Conservation (phyloP, 2,797 vertebrate genomes). For the Podargus strigoides region DNA sequence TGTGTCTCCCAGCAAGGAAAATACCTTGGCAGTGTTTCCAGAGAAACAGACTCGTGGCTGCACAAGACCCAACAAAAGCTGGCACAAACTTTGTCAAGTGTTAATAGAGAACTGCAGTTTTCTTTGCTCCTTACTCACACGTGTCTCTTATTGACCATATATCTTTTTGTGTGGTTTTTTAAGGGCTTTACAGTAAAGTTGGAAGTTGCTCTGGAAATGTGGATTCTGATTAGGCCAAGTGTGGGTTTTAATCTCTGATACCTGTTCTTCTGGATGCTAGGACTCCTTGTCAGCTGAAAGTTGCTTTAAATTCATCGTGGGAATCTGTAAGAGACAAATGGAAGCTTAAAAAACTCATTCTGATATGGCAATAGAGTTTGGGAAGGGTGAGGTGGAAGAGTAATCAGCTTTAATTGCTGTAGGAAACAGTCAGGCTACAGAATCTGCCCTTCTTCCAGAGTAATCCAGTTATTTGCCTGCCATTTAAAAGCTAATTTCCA, state of each 20-base stretch:
- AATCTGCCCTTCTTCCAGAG: neutral
- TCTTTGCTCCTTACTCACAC: neutral
- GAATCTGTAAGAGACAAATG: neutral
- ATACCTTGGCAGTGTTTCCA: neutral
- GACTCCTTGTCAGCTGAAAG: neutral
- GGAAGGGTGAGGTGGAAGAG: neutral
- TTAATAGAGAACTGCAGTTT: neutral
- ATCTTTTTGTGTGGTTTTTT: too few relatives aligned
- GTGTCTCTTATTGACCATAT: accelerated
- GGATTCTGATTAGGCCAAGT: neutral
- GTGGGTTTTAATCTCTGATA: neutral
- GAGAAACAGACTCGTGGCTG: neutral
- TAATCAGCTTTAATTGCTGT: neutral
- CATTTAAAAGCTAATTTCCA: neutral
- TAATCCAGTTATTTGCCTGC: neutral
- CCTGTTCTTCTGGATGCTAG: neutral
- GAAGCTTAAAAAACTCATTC: neutral
- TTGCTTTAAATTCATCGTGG: neutral
- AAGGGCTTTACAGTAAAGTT: neutral
- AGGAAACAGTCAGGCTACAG: neutral
- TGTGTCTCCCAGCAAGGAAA: neutral
- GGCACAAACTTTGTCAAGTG: neutral
- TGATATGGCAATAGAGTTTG: neutral
- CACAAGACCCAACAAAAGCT: neutral
- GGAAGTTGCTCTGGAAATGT: neutral